phyloP scores from a whole-genome alignment of 2,888 invertebrate genomes.

The Ormyrus labotus region DNA sequence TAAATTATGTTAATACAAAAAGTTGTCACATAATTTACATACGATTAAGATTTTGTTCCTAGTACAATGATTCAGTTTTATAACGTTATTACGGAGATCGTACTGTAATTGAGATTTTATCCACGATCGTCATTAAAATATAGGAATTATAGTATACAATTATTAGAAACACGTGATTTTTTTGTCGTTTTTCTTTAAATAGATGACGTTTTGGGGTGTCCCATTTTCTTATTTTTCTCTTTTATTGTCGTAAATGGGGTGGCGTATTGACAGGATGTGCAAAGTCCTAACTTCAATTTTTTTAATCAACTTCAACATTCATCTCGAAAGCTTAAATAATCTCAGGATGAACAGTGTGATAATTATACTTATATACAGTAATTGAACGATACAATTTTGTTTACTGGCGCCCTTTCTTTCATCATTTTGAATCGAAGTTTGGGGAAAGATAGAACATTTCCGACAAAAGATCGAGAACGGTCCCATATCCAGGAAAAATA shows the following conservation, averaged over 20 bases:
- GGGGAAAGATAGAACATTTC: background rate
- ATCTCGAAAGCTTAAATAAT: conserved; percentile 31
- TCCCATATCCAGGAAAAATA: conserved; percentile 25
- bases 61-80: conserved; percentile 10
- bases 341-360: conserved; percentile 15
- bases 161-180: conserved; percentile 55
- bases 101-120: conserved; percentile 41
- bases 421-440: conserved; percentile 11
- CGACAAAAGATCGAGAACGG: conserved; percentile 36
- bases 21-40: background rate
- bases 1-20: conserved; percentile 5
- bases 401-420: background rate
- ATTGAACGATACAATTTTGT: conserved; percentile 26
- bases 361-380: conserved; percentile 42
- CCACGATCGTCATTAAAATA: conserved; percentile 55
- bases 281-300: conserved; percentile 20
- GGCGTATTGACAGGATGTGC: conserved; percentile 38
- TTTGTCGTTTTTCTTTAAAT: conserved; percentile 34
- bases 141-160: conserved; percentile 60
- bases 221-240: conserved; percentile 60
- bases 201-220: conserved; percentile 66
- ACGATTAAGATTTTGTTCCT: conserved; percentile 41
- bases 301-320: conserved; percentile 7
- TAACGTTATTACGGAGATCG: conserved; percentile 28
- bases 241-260: conserved; percentile 57